A percentile compares a stretch with the other conserved stretches of the same genome.
These are phyloP conservation scores for Mus musculus DNA, from an alignment of 2,113 vertebrate genomes.

Conservation along the genomic window DNA sequence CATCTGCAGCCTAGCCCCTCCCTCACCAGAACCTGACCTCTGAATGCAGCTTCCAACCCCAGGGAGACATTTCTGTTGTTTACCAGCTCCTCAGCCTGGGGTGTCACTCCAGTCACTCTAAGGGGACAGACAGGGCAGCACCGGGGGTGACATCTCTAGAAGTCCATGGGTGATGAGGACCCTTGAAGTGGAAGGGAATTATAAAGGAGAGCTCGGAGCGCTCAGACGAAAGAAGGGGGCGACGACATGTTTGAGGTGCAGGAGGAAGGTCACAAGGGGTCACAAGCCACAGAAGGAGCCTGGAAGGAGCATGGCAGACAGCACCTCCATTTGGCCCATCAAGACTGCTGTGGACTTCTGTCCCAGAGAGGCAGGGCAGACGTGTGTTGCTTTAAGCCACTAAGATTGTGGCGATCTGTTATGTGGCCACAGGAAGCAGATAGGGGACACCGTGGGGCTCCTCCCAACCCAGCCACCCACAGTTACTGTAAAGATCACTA, in stretches of 20 bases:
- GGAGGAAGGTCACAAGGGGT: background rate
- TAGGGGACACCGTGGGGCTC: background rate
- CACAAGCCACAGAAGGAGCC: background rate
- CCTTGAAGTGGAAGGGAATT: background rate
- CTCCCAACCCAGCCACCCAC: background rate
- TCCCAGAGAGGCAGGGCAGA: background rate
- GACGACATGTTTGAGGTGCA: background rate
- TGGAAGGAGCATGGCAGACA: background rate
- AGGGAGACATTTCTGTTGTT: background rate
- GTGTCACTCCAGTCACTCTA: background rate
- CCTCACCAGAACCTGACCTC: background rate
- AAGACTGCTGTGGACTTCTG: background rate
- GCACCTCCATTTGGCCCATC: rapidly evolving
- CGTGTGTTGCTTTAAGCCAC: background rate
- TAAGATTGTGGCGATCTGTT: background rate
- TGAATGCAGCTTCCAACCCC: too few species aligned
- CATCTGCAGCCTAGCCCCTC: background rate
- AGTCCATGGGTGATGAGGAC: background rate
- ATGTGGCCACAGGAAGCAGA: background rate
- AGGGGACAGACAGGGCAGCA: background rate
- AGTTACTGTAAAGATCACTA: background rate
- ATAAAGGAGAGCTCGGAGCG: too few species aligned
- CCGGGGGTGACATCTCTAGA: too few species aligned
- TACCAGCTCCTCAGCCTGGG: background rate
- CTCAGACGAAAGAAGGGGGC: background rate